These are phyloP conservation scores for Chelidonichthys spinosus DNA, from an alignment of 2,797 vertebrate genomes.

Conservation along the genomic window DNA sequence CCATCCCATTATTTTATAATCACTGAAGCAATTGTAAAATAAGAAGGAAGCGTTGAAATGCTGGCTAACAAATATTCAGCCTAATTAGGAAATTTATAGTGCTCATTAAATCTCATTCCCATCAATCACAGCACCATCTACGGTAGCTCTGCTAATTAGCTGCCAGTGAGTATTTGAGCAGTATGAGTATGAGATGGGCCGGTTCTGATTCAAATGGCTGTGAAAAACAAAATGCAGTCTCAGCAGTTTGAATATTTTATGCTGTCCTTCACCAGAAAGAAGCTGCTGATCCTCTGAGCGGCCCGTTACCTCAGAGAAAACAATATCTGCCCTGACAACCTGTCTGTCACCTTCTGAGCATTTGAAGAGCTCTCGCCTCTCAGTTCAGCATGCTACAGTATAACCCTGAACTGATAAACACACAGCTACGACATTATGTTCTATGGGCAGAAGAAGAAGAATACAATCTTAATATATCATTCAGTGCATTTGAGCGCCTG, in stretches of 20 bases:
- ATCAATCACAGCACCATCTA: constrained; percentile 44
- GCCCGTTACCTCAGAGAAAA: constrained; percentile 35
- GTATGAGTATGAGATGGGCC: constrained; percentile 21
- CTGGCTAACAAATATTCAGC: constrained; percentile 21
- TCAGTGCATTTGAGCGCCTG: not conserved
- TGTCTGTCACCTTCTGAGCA: constrained; percentile 45
- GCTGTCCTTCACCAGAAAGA: constrained; percentile 65
- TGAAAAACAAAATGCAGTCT: constrained; percentile 42
- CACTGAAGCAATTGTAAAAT: not conserved
- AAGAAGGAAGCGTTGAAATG: not conserved
- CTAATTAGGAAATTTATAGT: constrained; percentile 18
- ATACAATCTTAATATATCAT: not conserved
- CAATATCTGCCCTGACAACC: constrained; percentile 58
- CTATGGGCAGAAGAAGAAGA: not conserved
- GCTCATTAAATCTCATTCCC: constrained; percentile 40
- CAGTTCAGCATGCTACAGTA: not conserved
- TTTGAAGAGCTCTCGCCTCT: constrained; percentile 16
- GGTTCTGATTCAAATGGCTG: constrained; percentile 42
- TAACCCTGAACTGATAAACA: not conserved
- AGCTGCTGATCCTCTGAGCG: constrained; percentile 53
- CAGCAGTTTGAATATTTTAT: constrained; percentile 77
- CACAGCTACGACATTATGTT: not conserved
- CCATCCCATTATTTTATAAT: constrained; percentile 10
- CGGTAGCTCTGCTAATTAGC: constrained; percentile 49
- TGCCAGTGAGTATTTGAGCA: constrained; percentile 18